Evolutionary conservation across 2,797 vertebrate species (phyloP).

Genomic region (Echeneis naucrates): DNA sequence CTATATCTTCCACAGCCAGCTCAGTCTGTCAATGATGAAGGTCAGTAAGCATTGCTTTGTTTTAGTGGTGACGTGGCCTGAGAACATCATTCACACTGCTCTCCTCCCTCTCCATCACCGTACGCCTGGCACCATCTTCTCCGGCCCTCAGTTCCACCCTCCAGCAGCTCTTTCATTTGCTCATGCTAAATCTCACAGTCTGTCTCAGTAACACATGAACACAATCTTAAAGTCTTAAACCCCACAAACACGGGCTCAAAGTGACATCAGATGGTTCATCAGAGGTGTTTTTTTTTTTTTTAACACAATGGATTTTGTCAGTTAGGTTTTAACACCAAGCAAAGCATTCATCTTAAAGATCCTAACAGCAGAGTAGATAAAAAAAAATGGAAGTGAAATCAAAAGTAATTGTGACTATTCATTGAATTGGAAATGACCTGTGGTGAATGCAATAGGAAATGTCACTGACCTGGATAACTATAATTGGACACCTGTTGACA

Average conservation of each 20-base stretch:
- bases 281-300: slow-evolving; percentile 21
- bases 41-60: slow-evolving; percentile 71
- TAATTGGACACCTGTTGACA: slow-evolving; percentile 39
- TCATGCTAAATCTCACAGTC: slow-evolving; percentile 37
- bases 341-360: neutral
- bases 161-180: slow-evolving; percentile 53
- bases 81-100: slow-evolving; percentile 73
- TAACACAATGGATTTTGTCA: neutral
- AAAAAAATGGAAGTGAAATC: neutral
- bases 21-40: slow-evolving; percentile 67
- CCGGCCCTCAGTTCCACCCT: slow-evolving; percentile 59
- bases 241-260: slow-evolving; percentile 13
- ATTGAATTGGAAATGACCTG: slow-evolving; percentile 22
- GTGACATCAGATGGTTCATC: slow-evolving; percentile 13
- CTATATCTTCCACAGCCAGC: slow-evolving; percentile 31
- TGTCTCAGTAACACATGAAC: neutral
- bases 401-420: slow-evolving; percentile 11
- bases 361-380: neutral
- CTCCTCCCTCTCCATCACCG: slow-evolving; percentile 31
- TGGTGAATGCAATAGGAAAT: slow-evolving; percentile 15
- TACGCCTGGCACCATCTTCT: slow-evolving; percentile 45
- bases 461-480: slow-evolving; percentile 28
- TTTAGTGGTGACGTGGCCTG: slow-evolving; percentile 57
- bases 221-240: slow-evolving; percentile 43
- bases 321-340: slow-evolving; percentile 15